Conservation (phyloP, 2,113 vertebrate species). For the Carassius auratus region DNA sequence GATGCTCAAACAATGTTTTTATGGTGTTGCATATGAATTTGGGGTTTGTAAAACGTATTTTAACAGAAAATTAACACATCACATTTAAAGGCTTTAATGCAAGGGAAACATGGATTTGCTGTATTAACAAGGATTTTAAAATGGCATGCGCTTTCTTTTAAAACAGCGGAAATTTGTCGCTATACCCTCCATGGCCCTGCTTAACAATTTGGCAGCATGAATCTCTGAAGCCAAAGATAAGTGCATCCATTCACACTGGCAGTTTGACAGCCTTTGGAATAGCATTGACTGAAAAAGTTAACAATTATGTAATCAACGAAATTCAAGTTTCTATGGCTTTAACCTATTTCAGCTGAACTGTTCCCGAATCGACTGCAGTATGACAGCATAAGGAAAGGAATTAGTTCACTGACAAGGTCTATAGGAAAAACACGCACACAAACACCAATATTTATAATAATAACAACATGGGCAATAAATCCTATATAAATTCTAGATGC, state of each 20-base stretch:
- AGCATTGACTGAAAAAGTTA: background rate
- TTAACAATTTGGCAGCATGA: conserved; percentile 38
- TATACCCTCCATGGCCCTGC: conserved; percentile 16
- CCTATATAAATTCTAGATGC: background rate
- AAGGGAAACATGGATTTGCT: conserved; percentile 9
- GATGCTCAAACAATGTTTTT: conserved; percentile 1
- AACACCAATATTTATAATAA: conserved; percentile 7
- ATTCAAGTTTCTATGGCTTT: conserved; percentile 51
- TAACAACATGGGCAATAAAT: conserved; percentile 8
- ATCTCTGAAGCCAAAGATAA: conserved; percentile 12
- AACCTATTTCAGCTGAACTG: conserved; percentile 32
- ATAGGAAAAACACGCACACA: background rate
- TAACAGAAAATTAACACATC: background rate
- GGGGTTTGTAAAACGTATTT: background rate
- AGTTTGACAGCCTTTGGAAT: conserved; percentile 28
- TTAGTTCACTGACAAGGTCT: conserved; percentile 25
- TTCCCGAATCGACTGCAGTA: conserved; percentile 9
- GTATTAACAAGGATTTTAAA: conserved; percentile 2
- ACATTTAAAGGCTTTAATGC: background rate
- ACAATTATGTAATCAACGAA: conserved; percentile 20
- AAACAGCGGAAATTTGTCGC: conserved; percentile 33
- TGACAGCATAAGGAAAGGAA: conserved; percentile 29
- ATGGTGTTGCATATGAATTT: background rate
- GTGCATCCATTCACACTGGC: background rate
- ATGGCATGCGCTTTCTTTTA: background rate